These are phyloP conservation scores for Montifringilla adamsi DNA, from an alignment of 2,113 vertebrate genomes.

Conservation along the genomic window DNA sequence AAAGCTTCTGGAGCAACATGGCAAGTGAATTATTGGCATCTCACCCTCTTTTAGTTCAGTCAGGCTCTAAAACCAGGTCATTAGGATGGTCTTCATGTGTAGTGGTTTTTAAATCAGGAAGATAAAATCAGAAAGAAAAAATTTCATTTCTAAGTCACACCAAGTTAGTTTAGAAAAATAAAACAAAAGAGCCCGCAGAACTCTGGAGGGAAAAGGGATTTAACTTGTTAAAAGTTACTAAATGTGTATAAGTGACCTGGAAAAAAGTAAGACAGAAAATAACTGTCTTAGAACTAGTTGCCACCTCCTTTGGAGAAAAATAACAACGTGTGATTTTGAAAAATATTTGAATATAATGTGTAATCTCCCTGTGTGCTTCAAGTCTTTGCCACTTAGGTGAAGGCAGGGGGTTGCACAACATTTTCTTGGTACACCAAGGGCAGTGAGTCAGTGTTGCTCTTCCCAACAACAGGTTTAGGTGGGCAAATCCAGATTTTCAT, in stretches of 20 bases:
- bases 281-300: not conserved
- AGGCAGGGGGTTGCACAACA: not conserved
- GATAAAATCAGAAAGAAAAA: not conserved
- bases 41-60: not conserved
- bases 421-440: not conserved
- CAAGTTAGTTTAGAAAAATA: not conserved
- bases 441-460: not conserved
- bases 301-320: not conserved
- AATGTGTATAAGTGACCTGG: fast-evolving
- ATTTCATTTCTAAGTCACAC: not conserved
- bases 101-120: not conserved
- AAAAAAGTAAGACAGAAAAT: not conserved
- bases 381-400: not conserved
- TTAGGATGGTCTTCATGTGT: not conserved
- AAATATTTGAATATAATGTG: not conserved
- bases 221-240: not conserved
- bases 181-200: not conserved
- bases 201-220: not conserved
- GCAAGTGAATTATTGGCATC: not conserved
- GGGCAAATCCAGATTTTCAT: not conserved
- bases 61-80: not conserved
- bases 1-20: not conserved
- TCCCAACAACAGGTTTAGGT: not conserved
- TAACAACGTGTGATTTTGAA: not conserved
- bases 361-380: not conserved